Percentiles rank a stretch among this genome's conserved stretches.
phyloP scores from a whole-genome alignment of 2,797 vertebrate genomes.

The Novumbra hubbsi region DNA sequence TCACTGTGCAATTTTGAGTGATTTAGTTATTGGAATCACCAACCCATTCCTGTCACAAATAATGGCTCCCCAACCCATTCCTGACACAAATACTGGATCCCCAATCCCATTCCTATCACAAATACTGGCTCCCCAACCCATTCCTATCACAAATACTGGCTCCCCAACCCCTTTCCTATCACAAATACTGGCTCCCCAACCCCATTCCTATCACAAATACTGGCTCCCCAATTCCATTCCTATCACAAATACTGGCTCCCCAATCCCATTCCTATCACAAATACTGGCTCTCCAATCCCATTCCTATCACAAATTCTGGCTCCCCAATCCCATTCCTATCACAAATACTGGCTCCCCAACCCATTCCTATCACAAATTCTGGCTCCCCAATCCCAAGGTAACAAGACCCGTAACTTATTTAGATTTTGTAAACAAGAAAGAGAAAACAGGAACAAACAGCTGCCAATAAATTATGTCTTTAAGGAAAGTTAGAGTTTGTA shows the following conservation, averaged over 20 bases:
- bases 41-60: background rate
- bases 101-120: background rate
- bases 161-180: background rate
- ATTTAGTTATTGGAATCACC: background rate
- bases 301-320: background rate
- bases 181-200: background rate
- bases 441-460: constrained; percentile 45
- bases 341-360: too few species aligned
- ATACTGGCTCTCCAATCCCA: too few species aligned
- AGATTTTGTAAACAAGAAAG: constrained; percentile 12
- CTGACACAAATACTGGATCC: background rate
- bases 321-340: background rate
- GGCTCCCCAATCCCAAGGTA: background rate
- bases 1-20: background rate
- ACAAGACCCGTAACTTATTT: background rate
- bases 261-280: background rate
- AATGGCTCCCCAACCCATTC: too few species aligned
- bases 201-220: background rate
- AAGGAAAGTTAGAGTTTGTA: constrained; percentile 69
- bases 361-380: too few species aligned
- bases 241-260: too few species aligned
- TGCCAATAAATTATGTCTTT: constrained; percentile 53
- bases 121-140: background rate
- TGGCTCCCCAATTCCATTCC: background rate
- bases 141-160: background rate